Evolutionary conservation across 2,797 vertebrate species (phyloP), one percentile per base, ranked within the genome.

Genomic region (Crax fasciolata): DNA sequence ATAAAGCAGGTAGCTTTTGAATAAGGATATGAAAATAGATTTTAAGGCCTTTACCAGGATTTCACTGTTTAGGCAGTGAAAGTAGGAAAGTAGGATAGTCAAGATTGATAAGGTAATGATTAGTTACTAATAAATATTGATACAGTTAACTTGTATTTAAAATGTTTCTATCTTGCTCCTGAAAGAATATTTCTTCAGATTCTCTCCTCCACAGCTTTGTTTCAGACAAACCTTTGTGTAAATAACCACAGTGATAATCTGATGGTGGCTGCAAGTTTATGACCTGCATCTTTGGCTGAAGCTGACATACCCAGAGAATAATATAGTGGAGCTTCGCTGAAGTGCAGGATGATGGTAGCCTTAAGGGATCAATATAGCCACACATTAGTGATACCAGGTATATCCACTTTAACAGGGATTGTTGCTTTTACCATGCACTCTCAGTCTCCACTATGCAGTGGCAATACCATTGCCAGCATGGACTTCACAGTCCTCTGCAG

Each of bases 51-150:
- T 87, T 79, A 52, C 32, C 4, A 2, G 9, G 13, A 76, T 46
- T 54, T 54, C 49, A 77, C 12, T 77, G 4, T 14, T 83, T 39
- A 72, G 70, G 57, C 41, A 63, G n/a, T 43, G 39, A 63, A 63
- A 63, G 39, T 28, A 71, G 46, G 30, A 74, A 93, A 88, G 66
- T 7, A 44, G 17, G 17, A 41, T 20, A 62, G n/a, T 48, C 75
- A 84, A 87, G 28, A 55, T 32, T 52, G 28, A 39, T 17, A 67
- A 43, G 17, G 15, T 75, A 84, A 88, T 28, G 4, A 8, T 52
- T 65, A 52, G 19, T 84, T 87, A 67, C 44, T 86, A 83, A 39
- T 43, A 73, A 87, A 61, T 86, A 9, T 59, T 88, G 62, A 58
- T 63, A 52, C 62, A 68, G 9, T 9, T 87, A 54, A 63, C 9